phyloP scores from a whole-genome alignment of 2,888 invertebrate species.

The Mylabris sibirica region DNA sequence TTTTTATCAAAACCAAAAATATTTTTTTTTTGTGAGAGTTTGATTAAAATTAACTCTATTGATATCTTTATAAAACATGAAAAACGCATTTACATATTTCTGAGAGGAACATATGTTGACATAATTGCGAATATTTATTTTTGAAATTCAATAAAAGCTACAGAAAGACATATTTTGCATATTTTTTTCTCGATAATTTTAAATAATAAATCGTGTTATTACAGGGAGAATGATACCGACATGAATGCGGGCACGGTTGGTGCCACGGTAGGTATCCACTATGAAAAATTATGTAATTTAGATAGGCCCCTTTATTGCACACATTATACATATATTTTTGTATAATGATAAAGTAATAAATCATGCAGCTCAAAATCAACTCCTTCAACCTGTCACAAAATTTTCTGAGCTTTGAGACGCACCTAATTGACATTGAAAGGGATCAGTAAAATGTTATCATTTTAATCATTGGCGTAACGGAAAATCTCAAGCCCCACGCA shows the following conservation, averaged over 20 bases:
- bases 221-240: slow-evolving; percentile 3
- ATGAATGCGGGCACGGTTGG: background rate
- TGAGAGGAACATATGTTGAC: background rate
- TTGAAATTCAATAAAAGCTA: background rate
- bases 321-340: background rate
- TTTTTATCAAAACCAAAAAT: background rate
- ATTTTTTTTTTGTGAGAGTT: background rate
- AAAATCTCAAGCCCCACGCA: no score
- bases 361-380: no score
- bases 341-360: no score
- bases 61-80: background rate
- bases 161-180: background rate
- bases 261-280: background rate
- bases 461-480: no score
- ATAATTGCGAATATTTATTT: slow-evolving; percentile 3
- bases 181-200: background rate
- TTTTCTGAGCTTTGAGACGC: no score
- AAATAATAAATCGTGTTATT: background rate
- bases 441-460: no score
- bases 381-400: no score
- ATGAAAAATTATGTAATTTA: no score
- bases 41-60: background rate
- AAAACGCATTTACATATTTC: slow-evolving; percentile 1
- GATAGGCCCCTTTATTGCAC: background rate
- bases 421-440: no score